Conservation (phyloP, 2,113 vertebrate genomes). For the Tragelaphus scriptus region DNA sequence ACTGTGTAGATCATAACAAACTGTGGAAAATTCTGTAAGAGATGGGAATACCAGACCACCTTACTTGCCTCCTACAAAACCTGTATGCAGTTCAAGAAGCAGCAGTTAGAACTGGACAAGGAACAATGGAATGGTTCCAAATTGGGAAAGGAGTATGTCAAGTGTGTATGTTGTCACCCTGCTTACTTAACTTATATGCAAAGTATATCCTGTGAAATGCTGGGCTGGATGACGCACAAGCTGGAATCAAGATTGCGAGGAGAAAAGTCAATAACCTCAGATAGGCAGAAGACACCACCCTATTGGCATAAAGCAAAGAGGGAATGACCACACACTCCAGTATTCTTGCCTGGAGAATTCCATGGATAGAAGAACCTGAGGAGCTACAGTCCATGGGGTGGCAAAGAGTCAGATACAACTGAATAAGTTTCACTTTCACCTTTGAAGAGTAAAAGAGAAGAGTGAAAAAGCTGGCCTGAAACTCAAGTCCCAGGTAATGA, state of each 20-base stretch:
- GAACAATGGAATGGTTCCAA: not conserved
- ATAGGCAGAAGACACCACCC: not conserved
- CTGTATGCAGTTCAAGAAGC: not conserved
- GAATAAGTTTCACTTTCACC: not conserved
- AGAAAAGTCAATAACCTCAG: not conserved
- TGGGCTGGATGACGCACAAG: not conserved
- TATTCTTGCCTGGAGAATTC: not conserved
- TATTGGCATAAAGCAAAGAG: not conserved
- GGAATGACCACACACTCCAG: not conserved
- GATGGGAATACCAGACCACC: not conserved
- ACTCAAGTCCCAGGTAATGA: not conserved
- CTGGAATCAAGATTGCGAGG: not conserved
- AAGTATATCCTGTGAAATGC: not conserved
- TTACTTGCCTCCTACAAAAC: not conserved
- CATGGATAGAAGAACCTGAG: not conserved
- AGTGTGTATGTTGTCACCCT: not conserved
- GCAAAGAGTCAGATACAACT: not conserved
- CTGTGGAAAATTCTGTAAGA: not conserved
- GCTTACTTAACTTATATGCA: not conserved
- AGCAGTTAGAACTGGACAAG: not conserved
- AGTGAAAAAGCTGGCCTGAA: not conserved
- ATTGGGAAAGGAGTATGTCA: fast-evolving
- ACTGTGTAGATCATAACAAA: not conserved
- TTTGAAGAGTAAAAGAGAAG: not conserved
- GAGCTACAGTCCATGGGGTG: not conserved